Evolutionary conservation across 2,113 vertebrate species (phyloP).

Genomic region (Bagarius yarrelli): DNA sequence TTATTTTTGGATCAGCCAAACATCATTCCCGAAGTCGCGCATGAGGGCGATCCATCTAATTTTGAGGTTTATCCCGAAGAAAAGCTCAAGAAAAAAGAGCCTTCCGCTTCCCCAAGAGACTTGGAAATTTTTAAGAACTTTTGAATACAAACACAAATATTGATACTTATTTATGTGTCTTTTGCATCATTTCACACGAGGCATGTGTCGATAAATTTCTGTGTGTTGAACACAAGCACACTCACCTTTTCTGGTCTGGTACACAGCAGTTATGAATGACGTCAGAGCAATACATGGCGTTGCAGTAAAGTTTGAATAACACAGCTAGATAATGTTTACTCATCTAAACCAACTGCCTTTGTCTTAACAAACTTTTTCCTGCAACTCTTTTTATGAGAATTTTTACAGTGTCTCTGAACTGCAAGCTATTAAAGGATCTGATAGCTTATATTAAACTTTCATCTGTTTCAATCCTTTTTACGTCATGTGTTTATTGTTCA

Average conservation of each 20-base stretch:
- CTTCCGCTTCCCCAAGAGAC: slow-evolving; percentile 70
- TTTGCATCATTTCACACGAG: slow-evolving; percentile 32
- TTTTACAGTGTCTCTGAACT: not conserved
- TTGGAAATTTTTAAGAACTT: slow-evolving; percentile 81
- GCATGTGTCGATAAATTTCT: not conserved
- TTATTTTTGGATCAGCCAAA: slow-evolving; percentile 66
- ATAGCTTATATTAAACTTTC: not conserved
- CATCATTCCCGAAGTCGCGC: slow-evolving; percentile 75
- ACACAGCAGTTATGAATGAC: not conserved
- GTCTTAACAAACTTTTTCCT: not conserved
- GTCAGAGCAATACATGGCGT: not conserved
- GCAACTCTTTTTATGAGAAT: not conserved
- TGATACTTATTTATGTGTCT: not conserved
- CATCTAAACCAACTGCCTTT: not conserved
- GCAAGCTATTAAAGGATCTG: not conserved
- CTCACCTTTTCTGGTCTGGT: not conserved
- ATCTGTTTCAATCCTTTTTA: not conserved
- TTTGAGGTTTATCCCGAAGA: slow-evolving; percentile 80
- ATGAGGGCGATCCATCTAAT: slow-evolving; percentile 81
- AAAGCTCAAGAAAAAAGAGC: slow-evolving; percentile 68
- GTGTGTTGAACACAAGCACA: not conserved
- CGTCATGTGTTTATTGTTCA: not conserved
- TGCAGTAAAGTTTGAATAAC: not conserved
- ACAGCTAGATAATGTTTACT: not conserved
- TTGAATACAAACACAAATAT: slow-evolving; percentile 56